phyloP scores from a whole-genome alignment of 2,888 invertebrate species.

The Ceriagrion tenellum region DNA sequence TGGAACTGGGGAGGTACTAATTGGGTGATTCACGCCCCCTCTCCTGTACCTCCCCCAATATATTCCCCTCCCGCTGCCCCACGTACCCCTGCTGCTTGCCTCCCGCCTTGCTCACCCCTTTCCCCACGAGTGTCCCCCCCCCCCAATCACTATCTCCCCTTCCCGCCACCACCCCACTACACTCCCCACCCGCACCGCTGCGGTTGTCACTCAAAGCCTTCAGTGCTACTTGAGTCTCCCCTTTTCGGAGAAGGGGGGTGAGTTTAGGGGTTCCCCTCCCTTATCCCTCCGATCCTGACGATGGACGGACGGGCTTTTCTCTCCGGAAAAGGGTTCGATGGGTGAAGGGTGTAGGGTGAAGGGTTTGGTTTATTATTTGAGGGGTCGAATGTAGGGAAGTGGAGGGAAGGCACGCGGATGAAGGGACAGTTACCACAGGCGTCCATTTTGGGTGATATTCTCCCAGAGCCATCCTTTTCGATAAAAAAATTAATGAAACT shows the following conservation, averaged over 20 bases:
- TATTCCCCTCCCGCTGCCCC: not conserved
- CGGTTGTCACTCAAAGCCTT: slow-evolving; percentile 44
- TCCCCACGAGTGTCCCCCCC: not conserved
- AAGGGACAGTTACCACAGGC: not conserved
- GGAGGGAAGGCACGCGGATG: not conserved
- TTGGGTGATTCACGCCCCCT: slow-evolving; percentile 62
- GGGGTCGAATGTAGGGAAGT: not conserved
- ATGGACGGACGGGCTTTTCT: not conserved
- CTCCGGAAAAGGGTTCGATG: not conserved
- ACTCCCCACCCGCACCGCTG: not conserved
- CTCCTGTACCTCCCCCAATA: not conserved
- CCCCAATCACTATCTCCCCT: not conserved
- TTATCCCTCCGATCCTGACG: not conserved
- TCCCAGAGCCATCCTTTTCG: not conserved
- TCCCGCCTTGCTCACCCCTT: not conserved
- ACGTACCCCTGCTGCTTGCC: no score
- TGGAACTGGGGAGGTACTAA: slow-evolving; percentile 29
- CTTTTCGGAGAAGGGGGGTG: not conserved
- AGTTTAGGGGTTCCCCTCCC: not conserved
- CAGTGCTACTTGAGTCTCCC: slow-evolving; percentile 35
- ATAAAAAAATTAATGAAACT: not conserved
- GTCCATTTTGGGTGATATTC: not conserved
- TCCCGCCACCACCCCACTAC: not conserved
- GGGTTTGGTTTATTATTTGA: not conserved
- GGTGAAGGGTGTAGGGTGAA: not conserved